A percentile compares a stretch with the other conserved stretches of the same genome.
These are phyloP conservation scores for honey bee (Apis mellifera) DNA, from an alignment of 1,140 invertebrate genomes.

Conservation along the genomic window Amel_HAv3.1 CM009941.2:10567001-10567500, in stretches of 20 bases:
- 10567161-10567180: neutral
- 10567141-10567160: conserved; percentile 15
- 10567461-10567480: conserved; percentile 79
- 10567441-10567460: conserved; percentile 74
- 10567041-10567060: conserved; percentile 85
- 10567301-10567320: conserved; percentile 79
- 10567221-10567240: conserved; percentile 73
- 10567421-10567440: conserved; percentile 82
- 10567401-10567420: conserved; percentile 79
- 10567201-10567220: conserved; percentile 69
- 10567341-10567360: conserved; percentile 70
- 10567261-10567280: conserved; percentile 74
- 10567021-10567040: conserved; percentile 82
- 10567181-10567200: conserved; percentile 19
- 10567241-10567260: conserved; percentile 78
- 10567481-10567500: neutral
- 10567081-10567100: conserved; percentile 70
- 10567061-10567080: conserved; percentile 74
- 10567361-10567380: conserved; percentile 71
- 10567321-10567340: conserved; percentile 76
- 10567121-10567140: conserved; percentile 77
- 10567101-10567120: conserved; percentile 72
- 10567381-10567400: conserved; percentile 73
- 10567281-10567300: conserved; percentile 70
- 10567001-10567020: conserved; percentile 74